Percentiles rank a stretch among this genome's conserved stretches.
These are phyloP conservation scores for Adelognathus sp. DNA, from an alignment of 2,888 invertebrate species.

Conservation along the genomic window DNA sequence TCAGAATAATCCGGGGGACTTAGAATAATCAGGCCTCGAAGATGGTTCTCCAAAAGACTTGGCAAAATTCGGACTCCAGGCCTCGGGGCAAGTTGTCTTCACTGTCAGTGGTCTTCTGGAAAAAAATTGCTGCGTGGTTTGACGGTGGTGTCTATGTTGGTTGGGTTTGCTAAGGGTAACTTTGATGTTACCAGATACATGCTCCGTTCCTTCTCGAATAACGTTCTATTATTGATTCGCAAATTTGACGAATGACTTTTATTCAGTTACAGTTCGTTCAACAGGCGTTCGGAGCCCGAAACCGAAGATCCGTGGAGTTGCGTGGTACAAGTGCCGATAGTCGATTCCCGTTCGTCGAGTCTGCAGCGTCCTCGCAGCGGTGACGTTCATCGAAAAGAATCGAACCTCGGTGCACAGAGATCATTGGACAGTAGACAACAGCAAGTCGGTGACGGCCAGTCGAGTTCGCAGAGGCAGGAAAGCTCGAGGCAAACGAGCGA, in stretches of 20 bases:
- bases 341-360: constrained; percentile 61
- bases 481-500: constrained; percentile 76
- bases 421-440: constrained; percentile 39
- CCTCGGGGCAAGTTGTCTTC: too few species aligned
- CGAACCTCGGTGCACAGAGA: constrained; percentile 55
- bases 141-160: too few species aligned
- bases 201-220: neutral
- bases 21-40: too few species aligned
- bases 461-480: constrained; percentile 67
- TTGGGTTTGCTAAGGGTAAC: too few species aligned
- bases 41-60: too few species aligned
- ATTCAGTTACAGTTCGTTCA: constrained; percentile 78
- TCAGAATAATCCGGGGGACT: too few species aligned
- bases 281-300: constrained; percentile 77
- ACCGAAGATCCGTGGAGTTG: constrained; percentile 78
- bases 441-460: constrained; percentile 42
- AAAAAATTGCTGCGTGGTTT: too few species aligned
- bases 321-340: constrained; percentile 65
- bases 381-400: constrained; percentile 71
- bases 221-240: neutral
- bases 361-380: constrained; percentile 73
- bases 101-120: too few species aligned
- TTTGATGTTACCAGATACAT: neutral
- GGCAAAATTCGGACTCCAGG: too few species aligned
- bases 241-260: neutral